Evolutionary conservation across 1,140 invertebrate genomes (phyloP), one percentile per base, ranked within the genome.

Genomic region (Bombus difficillimus): DNA sequence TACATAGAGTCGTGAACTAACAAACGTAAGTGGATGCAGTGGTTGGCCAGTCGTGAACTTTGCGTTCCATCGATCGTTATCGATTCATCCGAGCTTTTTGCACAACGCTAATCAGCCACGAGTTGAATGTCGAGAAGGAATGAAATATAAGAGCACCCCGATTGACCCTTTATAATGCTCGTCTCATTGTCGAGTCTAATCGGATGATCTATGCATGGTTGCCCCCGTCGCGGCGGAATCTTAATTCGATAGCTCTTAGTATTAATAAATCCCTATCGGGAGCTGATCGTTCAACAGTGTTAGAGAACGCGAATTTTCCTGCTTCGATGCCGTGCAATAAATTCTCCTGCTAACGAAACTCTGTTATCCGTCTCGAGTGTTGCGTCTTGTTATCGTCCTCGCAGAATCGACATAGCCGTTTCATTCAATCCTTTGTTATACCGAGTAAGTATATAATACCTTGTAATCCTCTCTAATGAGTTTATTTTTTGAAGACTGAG

Each of bases 191-290:
- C 83, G 69, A 57, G 74, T 78, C 83, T 85, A 86, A 89, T 89
- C 88, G 87, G 79, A 89, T 86, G 87, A 89, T 89, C 88, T 89
- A 88, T 83, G 83, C 88, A 69, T 86, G 83, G 76, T 84, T 89
- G 79, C 83, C 53, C 77, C 69, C 75, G 69, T 34, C 84, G 69
- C 25, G 59, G 76, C 57, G 79, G 88, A 86, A 89, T 89, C 87
- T 89, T 89, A 89, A 89, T 89, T 86, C 75, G 79, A 89, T 76
- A 68, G 79, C 85, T 80, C 57, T 73, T 64, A 62, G 89, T 89
- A 89, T 89, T 89, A 89, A 89, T 89, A 89, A 89, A 78, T 72
- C 75, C 71, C 41, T 39, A 53, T 18, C 72, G 64, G 69, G 57
- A 47, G 39, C 37, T 25, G 79, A 72, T 47, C 34, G 47, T 13